phyloP scores from a whole-genome alignment of 1,140 invertebrate species.

The Monomorium pharaonis region DNA sequence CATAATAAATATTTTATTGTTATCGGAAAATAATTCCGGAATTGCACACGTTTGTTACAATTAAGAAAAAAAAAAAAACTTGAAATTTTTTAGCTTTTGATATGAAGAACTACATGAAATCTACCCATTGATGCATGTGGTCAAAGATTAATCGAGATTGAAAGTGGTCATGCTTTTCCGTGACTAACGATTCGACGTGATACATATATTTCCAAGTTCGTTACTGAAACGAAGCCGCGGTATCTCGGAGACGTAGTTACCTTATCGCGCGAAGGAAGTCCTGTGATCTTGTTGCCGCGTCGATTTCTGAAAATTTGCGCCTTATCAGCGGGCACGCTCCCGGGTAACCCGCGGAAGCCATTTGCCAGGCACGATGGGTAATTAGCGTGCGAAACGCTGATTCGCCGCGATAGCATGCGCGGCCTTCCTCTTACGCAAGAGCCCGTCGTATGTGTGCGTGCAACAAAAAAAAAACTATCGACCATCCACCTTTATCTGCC shows the following conservation, averaged over 20 bases:
- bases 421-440: conserved; percentile 72
- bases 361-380: conserved; percentile 73
- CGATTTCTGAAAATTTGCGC: conserved; percentile 58
- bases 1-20: not conserved
- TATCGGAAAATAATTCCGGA: not conserved
- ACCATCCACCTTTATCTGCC: conserved; percentile 61
- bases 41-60: too few relatives aligned
- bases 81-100: not conserved
- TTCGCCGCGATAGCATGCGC: conserved; percentile 64
- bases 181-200: not conserved
- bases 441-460: conserved; percentile 43
- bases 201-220: not conserved
- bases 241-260: not conserved
- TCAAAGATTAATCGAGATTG: not conserved
- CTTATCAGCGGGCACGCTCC: conserved; percentile 57
- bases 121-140: too few relatives aligned
- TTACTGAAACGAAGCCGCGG: not conserved
- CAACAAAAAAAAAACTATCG: conserved; percentile 63
- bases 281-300: conserved; percentile 13
- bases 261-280: not conserved
- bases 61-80: not conserved
- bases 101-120: not conserved
- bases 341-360: conserved; percentile 70
- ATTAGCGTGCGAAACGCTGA: conserved; percentile 73
- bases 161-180: not conserved